phyloP scores from a whole-genome alignment of 1,140 invertebrate species.

The Platorchestia sp. region DNA sequence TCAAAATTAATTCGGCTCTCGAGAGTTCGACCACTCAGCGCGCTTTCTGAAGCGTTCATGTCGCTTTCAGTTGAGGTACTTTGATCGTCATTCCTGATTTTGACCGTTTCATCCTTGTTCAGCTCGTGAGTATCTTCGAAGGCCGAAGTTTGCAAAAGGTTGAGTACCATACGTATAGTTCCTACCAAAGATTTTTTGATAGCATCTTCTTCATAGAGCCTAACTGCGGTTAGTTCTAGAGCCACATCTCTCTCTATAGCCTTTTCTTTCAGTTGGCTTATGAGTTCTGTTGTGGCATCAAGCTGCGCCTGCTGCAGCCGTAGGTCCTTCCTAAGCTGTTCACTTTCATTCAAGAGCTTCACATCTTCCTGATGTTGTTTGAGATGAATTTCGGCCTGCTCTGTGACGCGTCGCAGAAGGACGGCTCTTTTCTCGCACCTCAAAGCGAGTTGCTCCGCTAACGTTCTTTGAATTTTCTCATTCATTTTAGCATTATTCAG shows the following conservation, averaged over 20 bases:
- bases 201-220: conserved; percentile 59
- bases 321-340: conserved; percentile 59
- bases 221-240: conserved; percentile 59
- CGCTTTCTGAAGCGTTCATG: background rate
- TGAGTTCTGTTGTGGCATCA: conserved; percentile 58
- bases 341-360: conserved; percentile 57
- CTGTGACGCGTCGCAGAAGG: conserved; percentile 60
- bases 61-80: background rate
- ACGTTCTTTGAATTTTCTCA: conserved; percentile 60
- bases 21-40: background rate
- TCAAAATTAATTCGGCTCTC: background rate
- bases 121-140: conserved; percentile 49
- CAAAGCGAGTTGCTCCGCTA: conserved; percentile 57
- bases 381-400: conserved; percentile 59
- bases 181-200: conserved; percentile 53
- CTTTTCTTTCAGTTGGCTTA: conserved; percentile 58
- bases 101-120: background rate
- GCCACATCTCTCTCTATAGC: conserved; percentile 61
- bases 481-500: conserved; percentile 60
- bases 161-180: conserved; percentile 54
- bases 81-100: background rate
- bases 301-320: conserved; percentile 60
- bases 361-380: conserved; percentile 60
- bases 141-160: conserved; percentile 60
- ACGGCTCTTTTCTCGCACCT: conserved; percentile 58